Percentiles rank a stretch among this genome's conserved stretches.
These are phyloP conservation scores for Drosophila littoralis DNA, from an alignment of 1,140 invertebrate species.

Conservation along the genomic window DNA sequence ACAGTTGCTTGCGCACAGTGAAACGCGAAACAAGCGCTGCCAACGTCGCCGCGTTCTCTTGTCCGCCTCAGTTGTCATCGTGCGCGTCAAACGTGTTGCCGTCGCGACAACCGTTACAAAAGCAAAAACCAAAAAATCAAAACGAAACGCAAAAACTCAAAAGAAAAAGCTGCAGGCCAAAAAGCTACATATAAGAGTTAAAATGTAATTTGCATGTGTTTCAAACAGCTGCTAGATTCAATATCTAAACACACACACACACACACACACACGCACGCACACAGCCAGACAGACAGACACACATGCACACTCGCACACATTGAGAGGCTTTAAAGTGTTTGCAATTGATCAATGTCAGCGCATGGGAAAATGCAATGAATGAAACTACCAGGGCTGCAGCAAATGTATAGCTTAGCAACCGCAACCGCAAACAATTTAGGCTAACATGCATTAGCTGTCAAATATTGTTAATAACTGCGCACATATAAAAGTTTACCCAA, in stretches of 20 bases:
- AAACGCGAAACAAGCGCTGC: slow-evolving; percentile 55
- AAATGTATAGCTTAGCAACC: not conserved
- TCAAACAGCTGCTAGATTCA: slow-evolving; percentile 37
- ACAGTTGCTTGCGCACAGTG: slow-evolving; percentile 58
- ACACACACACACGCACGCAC: slow-evolving; percentile 11
- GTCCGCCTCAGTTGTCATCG: slow-evolving; percentile 20
- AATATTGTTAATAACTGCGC: not conserved
- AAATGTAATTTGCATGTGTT: slow-evolving; percentile 50
- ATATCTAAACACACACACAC: slow-evolving; percentile 20
- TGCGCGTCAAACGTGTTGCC: slow-evolving; percentile 33
- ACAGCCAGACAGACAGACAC: not conserved
- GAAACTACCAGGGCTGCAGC: slow-evolving; percentile 37
- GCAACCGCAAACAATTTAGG: slow-evolving; percentile 2
- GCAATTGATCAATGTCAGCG: slow-evolving; percentile 53
- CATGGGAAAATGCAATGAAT: slow-evolving; percentile 44
- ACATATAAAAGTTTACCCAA: not conserved
- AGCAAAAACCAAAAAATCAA: not conserved
- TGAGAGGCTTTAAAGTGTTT: slow-evolving; percentile 34
- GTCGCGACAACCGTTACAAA: slow-evolving; percentile 44
- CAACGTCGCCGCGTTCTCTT: slow-evolving; percentile 36
- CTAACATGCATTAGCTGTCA: not conserved
- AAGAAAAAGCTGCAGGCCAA: slow-evolving; percentile 20
- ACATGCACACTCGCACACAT: not conserved
- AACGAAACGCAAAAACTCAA: slow-evolving; percentile 4
- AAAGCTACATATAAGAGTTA: slow-evolving; percentile 34